phyloP scores from a whole-genome alignment of 2,797 vertebrate species.

The Alectoris magna region DNA sequence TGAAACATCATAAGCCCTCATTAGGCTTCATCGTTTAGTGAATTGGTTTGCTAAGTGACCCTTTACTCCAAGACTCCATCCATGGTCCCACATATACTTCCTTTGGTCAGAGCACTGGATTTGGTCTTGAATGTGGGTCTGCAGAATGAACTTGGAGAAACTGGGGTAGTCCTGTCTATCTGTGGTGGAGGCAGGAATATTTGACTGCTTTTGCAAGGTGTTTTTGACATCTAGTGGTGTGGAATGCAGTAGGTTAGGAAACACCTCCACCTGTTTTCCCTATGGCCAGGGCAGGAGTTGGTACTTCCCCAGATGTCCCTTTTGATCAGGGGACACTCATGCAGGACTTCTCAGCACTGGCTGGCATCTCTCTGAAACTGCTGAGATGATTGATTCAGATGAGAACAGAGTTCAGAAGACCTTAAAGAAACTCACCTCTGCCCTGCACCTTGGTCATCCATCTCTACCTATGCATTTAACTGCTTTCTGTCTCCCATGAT shows the following conservation, averaged over 20 bases:
- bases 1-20: background rate
- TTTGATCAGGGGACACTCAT: background rate
- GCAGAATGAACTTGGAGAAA: background rate
- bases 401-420: too few species aligned
- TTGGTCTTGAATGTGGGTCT: background rate
- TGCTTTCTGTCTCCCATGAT: background rate
- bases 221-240: background rate
- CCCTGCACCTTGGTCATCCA: background rate
- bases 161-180: background rate
- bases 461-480: fast-evolving
- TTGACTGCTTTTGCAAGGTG: background rate
- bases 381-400: too few species aligned
- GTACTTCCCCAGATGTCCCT: background rate
- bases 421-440: too few species aligned
- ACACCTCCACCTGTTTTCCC: background rate
- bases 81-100: fast-evolving
- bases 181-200: background rate
- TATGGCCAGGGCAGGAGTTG: background rate
- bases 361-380: background rate
- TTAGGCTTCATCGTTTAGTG: background rate
- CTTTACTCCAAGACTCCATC: background rate
- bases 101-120: background rate
- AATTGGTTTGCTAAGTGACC: background rate
- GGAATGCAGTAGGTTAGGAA: background rate
- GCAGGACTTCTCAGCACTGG: background rate